Conservation (phyloP, 2,888 invertebrate species). For the Heliconius ethilla region DNA sequence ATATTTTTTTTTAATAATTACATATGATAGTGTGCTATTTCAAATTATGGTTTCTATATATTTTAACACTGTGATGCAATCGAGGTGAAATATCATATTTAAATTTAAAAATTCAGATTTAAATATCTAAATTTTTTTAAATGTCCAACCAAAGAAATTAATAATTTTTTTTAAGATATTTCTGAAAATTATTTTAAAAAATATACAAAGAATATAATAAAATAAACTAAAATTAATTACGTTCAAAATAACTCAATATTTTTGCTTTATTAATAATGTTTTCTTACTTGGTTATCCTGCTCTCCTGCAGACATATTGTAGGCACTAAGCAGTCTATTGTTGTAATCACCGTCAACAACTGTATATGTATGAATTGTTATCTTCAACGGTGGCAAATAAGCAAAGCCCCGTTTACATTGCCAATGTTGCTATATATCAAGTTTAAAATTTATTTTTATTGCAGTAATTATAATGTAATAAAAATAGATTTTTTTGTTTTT, state of each 20-base stretch:
- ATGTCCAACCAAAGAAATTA: neutral
- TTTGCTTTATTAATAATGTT: neutral
- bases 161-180: neutral
- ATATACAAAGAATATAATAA: neutral
- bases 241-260: neutral
- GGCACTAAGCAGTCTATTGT: constrained; percentile 18
- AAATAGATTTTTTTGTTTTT: neutral
- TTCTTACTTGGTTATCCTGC: constrained; percentile 17
- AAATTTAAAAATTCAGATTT: neutral
- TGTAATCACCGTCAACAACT: constrained; percentile 13
- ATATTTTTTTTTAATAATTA: neutral
- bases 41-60: neutral
- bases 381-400: constrained; percentile 12
- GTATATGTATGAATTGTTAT: neutral
- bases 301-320: constrained; percentile 14
- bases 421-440: constrained; percentile 10
- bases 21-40: neutral
- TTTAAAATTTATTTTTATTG: neutral
- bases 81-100: neutral
- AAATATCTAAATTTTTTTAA: no score
- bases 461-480: neutral
- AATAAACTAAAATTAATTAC: neutral
- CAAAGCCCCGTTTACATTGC: constrained; percentile 23
- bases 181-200: neutral
- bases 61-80: neutral